These are phyloP conservation scores for Cryptops parisi DNA, from an alignment of 2,888 invertebrate genomes.

Conservation along the genomic window DNA sequence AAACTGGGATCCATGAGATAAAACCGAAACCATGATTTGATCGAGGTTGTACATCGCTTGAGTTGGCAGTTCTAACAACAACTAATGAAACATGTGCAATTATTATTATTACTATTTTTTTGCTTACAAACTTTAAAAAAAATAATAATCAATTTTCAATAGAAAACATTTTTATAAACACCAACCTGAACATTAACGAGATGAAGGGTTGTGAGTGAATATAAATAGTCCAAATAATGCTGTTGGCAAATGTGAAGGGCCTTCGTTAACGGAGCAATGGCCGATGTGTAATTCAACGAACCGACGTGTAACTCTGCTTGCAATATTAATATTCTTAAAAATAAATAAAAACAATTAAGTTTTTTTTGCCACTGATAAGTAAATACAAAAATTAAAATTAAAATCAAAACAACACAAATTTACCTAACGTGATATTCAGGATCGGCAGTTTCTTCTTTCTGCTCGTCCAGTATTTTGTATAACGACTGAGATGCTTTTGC, in stretches of 20 bases:
- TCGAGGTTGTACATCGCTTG: slow-evolving; percentile 58
- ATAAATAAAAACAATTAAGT: not conserved
- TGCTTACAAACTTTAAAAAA: not conserved
- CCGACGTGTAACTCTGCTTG: slow-evolving; percentile 27
- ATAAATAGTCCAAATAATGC: slow-evolving; percentile 61
- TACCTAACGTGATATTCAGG: slow-evolving; percentile 21
- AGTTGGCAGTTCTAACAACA: slow-evolving; percentile 57
- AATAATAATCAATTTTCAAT: not conserved
- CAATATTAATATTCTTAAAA: slow-evolving; percentile 26
- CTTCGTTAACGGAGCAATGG: slow-evolving; percentile 42
- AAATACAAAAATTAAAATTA: too few relatives aligned
- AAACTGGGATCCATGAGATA: slow-evolving; percentile 65
- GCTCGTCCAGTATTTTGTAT: slow-evolving; percentile 24
- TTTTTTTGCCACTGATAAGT: not conserved
- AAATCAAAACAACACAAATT: too few relatives aligned
- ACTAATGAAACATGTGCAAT: slow-evolving; percentile 32
- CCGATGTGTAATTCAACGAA: slow-evolving; percentile 32
- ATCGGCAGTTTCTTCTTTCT: slow-evolving; percentile 19
- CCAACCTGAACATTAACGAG: slow-evolving; percentile 54
- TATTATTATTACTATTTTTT: not conserved
- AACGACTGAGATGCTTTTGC: slow-evolving; percentile 24
- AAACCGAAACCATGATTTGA: slow-evolving; percentile 50
- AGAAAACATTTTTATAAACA: slow-evolving; percentile 9
- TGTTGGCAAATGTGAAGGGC: slow-evolving; percentile 58
- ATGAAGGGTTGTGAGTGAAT: slow-evolving; percentile 58